Evolutionary conservation across 2,797 vertebrate genomes (phyloP), one percentile per base, ranked within the genome.

Genomic region (Hybognathus amarus): DNA sequence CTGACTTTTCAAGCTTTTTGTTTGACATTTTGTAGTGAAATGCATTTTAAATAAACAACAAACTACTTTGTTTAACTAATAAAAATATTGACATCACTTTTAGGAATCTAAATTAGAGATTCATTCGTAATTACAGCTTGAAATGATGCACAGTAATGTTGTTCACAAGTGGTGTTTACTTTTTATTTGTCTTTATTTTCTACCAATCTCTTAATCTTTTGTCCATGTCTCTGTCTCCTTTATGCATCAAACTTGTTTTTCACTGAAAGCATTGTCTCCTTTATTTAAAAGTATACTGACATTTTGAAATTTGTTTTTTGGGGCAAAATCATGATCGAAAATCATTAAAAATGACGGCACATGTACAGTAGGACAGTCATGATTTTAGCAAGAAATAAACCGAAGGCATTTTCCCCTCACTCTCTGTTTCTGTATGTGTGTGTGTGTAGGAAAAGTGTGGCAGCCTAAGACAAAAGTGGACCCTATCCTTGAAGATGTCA

Each of bases 401-500:
- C 0, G n/a, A 38, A 74, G 6, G 11, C 42, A 52, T 61, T 61
- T 74, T 17, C 9, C 13, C 27, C n/a, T 50, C 69, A 54, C 12
- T 76, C 18, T 56, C 50, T 20, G 20, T 73, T 15, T 33, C n/a
- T 54, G 7, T 13, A 47, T 27, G 24, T 86, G 30, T 69, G 20
- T 69, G 20, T 89, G 90, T 92, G 1, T 71, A 99, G 98, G 98
- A 22, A 99, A 99, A 89, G 94, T 94, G 36, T 99, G 92, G 90
- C 95, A 98, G 42, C 97, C 97, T 50, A 99, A 99, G 89, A 93
- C 95, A 87, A 97, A 96, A 91, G 95, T 90, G 76, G 96, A 97
- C 88, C 96, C 97, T 0, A 96, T 97, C 88, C 94, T 98, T 87
- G 98, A 99, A 92, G 97, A 88, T 18, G 97, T 99, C 85, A 98